A percentile compares a stretch with the other conserved stretches of the same genome.
These are phyloP conservation scores for Thunnus thynnus DNA, from an alignment of 2,113 vertebrate species.

Conservation along the genomic window DNA sequence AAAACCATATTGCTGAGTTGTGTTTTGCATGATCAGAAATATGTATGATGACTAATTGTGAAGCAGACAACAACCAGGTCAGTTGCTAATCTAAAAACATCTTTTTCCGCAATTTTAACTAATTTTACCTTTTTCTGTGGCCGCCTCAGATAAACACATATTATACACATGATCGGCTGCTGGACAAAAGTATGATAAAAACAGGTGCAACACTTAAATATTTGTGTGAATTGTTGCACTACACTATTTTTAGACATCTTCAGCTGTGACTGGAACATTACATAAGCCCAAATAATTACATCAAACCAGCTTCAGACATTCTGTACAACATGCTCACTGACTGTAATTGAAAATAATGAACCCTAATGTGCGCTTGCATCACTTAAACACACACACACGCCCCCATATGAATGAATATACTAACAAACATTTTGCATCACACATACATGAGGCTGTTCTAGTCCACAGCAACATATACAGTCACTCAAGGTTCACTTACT, in stretches of 20 bases:
- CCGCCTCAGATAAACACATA: neutral
- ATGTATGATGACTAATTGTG: neutral
- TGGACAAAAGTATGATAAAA: too few species aligned
- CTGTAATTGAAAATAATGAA: slow-evolving; percentile 22
- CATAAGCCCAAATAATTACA: slow-evolving; percentile 5
- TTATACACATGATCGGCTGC: too few species aligned
- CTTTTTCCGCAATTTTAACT: neutral
- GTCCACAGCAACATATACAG: neutral
- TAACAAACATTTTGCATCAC: slow-evolving; percentile 3
- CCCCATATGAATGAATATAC: neutral
- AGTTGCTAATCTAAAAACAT: neutral
- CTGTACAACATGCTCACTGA: slow-evolving; percentile 1
- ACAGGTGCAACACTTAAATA: too few species aligned
- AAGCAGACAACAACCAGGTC: neutral
- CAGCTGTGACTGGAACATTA: neutral
- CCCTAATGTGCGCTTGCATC: slow-evolving; percentile 6
- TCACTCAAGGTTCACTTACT: neutral
- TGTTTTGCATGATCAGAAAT: neutral
- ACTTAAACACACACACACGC: neutral
- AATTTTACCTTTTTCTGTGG: neutral
- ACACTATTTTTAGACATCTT: neutral
- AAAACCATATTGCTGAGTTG: neutral
- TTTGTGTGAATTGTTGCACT: neutral
- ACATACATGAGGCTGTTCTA: neutral
- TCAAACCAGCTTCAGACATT: neutral